Evolutionary conservation across 2,888 invertebrate genomes (phyloP).

Genomic region (Neoascia interrupta): DNA sequence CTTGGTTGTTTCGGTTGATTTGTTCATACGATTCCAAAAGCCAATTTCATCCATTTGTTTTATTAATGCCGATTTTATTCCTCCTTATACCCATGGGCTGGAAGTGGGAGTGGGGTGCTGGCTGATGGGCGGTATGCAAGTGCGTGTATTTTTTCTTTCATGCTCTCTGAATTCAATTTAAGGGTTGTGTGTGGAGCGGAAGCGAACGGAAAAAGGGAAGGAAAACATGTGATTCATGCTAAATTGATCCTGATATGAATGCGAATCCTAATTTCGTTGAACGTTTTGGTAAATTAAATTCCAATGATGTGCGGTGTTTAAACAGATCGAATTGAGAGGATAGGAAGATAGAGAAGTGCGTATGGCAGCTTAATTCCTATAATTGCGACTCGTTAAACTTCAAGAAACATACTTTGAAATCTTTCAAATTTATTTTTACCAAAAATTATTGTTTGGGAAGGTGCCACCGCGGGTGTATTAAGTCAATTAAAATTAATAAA

Average conservation of each 20-base stretch:
- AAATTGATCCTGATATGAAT: slow-evolving; percentile 32
- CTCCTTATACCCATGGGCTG: not conserved
- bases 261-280: slow-evolving; percentile 21
- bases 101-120: not conserved
- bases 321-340: no score
- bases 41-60: slow-evolving; percentile 62
- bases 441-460: no score
- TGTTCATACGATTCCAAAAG: slow-evolving; percentile 55
- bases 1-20: slow-evolving; percentile 51
- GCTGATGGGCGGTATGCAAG: slow-evolving; percentile 9
- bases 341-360: no score
- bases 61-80: slow-evolving; percentile 57
- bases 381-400: no score
- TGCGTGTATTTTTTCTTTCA: slow-evolving; percentile 15
- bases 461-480: no score
- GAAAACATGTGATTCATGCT: slow-evolving; percentile 48
- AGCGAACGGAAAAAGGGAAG: not conserved
- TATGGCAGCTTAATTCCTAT: no score
- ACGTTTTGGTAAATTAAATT: slow-evolving; percentile 43
- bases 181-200: slow-evolving; percentile 19
- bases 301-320: no score
- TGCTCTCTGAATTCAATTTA: slow-evolving; percentile 37
- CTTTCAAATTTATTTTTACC: no score
- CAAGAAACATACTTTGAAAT: no score
- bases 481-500: no score